Percentiles rank a stretch among this genome's conserved stretches.
Conservation (phyloP, 2,113 vertebrate genomes). For the Pomatorhinus ruficollis region DNA sequence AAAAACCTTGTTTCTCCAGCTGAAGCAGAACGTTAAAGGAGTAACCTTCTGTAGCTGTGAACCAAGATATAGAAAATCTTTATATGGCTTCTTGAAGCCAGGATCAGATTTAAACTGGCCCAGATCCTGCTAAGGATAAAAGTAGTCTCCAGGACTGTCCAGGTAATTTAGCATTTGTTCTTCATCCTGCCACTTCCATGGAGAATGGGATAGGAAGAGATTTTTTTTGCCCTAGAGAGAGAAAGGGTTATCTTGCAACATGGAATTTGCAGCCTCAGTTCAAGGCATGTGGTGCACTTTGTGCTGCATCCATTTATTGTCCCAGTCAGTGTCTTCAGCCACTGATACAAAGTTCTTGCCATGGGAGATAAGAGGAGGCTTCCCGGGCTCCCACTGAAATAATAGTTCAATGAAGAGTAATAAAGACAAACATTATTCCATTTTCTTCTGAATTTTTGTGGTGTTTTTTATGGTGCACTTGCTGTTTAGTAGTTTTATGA, state of each 20-base stretch:
- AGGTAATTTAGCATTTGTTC: not conserved
- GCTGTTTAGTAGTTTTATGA: not conserved
- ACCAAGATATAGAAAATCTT: not conserved
- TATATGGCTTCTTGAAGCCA: not conserved
- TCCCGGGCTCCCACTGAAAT: not conserved
- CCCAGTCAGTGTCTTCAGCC: not conserved
- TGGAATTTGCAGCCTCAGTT: not conserved
- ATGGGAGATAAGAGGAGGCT: not conserved
- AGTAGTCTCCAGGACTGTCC: not conserved
- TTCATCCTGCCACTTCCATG: not conserved
- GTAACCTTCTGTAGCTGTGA: not conserved
- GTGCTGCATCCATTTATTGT: not conserved
- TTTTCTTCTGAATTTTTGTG: not conserved
- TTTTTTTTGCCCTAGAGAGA: not conserved
- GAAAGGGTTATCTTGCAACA: not conserved
- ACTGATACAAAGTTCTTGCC: not conserved
- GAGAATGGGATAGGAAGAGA: not conserved
- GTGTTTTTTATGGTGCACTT: not conserved
- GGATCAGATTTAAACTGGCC: not conserved
- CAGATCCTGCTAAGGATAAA: not conserved
- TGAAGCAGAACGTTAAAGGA: not conserved
- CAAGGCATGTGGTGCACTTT: not conserved
- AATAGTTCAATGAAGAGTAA: not conserved
- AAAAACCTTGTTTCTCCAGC: not conserved
- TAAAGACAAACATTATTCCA: not conserved